Conservation (phyloP, 2,797 vertebrate genomes). For the Denticeps clupeoides region DNA sequence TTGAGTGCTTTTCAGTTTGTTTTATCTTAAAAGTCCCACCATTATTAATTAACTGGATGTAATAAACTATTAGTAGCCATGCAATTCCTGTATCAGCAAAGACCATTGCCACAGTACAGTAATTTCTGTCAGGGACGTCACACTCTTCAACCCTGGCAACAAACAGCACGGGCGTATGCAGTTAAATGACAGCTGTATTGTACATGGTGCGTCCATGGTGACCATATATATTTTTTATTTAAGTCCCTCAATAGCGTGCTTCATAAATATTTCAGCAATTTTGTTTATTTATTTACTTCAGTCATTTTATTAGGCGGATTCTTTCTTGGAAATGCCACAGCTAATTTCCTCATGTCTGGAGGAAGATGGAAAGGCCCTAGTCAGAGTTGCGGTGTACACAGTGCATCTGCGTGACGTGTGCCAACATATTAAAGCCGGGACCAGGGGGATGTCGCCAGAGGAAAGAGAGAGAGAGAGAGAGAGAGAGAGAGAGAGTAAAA, state of each 20-base stretch:
- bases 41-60: no score
- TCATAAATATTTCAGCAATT: conserved; percentile 54
- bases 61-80: no score
- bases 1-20: no score
- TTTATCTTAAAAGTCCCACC: no score
- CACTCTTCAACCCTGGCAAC: no score
- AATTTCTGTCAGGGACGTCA: no score
- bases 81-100: no score
- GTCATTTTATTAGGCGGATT: conserved; percentile 54
- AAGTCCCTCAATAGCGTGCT: conserved; percentile 27
- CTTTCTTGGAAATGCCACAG: conserved; percentile 54
- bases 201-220: no score
- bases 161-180: no score
- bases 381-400: conserved; percentile 28
- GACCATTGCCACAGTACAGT: no score
- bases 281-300: conserved; percentile 50
- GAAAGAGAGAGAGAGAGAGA: background rate
- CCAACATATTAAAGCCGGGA: conserved; percentile 29
- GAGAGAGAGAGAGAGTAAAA: background rate
- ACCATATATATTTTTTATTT: background rate
- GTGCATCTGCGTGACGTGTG: conserved; percentile 39
- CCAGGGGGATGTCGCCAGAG: conserved; percentile 9
- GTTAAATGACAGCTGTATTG: background rate
- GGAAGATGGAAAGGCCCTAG: conserved; percentile 31
- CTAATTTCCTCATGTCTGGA: conserved; percentile 50